A percentile compares a stretch with the other conserved stretches of the same genome.
Evolutionary conservation across 2,797 vertebrate genomes (phyloP).

Genomic region (Acanthiza pusilla): DNA sequence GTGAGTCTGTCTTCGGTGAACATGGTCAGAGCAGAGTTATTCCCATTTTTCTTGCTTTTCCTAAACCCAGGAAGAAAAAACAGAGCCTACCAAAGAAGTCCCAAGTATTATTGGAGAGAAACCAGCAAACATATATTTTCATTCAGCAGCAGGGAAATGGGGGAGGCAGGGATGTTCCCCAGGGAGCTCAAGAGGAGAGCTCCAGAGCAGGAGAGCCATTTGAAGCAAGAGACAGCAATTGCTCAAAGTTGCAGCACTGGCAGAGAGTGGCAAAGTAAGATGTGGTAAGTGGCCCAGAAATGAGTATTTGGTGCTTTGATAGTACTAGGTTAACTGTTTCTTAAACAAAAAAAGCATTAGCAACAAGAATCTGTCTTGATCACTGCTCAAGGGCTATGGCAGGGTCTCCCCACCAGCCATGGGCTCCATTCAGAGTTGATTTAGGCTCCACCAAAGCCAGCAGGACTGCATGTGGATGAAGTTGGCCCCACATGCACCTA

Average conservation of each 20-base stretch:
- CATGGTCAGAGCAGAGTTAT: background rate
- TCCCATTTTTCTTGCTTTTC: background rate
- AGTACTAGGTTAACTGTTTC: background rate
- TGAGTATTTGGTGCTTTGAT: background rate
- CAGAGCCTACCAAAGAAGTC: background rate
- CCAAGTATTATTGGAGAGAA: background rate
- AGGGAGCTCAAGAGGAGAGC: background rate
- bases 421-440: background rate
- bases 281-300: background rate
- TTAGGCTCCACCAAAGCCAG: background rate
- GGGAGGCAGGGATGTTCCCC: background rate
- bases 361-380: background rate
- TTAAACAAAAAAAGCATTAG: background rate
- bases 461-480: background rate
- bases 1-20: background rate
- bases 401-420: background rate
- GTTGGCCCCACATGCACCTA: background rate
- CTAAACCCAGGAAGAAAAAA: background rate
- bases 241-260: background rate
- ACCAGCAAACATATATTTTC: background rate
- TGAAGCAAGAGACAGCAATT: background rate
- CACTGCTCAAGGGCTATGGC: background rate
- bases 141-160: background rate
- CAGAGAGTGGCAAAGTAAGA: background rate
- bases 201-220: background rate